Evolutionary conservation across 2,113 vertebrate genomes (phyloP).

Genomic region (Penelope pileata): DNA sequence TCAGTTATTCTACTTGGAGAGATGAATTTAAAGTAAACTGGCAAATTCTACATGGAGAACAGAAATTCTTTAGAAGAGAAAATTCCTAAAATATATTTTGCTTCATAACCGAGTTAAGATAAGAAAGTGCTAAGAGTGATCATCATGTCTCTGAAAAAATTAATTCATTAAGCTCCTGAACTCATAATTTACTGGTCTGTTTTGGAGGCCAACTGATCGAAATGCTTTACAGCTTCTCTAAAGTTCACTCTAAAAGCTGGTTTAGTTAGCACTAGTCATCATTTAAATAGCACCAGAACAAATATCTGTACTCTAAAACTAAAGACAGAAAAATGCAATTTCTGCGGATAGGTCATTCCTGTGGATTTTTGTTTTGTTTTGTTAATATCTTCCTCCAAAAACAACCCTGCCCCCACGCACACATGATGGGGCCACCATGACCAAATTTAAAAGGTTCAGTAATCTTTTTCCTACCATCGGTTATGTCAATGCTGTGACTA

Average conservation of each 20-base stretch:
- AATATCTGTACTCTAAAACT: neutral
- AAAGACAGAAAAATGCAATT: neutral
- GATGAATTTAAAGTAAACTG: neutral
- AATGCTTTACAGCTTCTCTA: neutral
- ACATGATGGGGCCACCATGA: fast-evolving
- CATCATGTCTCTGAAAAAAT: neutral
- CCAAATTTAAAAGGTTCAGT: neutral
- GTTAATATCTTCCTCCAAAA: neutral
- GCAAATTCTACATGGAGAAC: fast-evolving
- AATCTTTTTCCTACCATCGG: neutral
- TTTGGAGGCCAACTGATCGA: neutral
- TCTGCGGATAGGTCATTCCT: neutral
- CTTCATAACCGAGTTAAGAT: neutral
- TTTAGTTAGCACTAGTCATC: neutral
- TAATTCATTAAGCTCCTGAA: neutral
- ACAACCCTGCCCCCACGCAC: neutral
- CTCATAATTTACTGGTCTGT: neutral
- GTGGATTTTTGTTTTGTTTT: neutral
- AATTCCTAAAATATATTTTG: neutral
- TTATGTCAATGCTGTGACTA: neutral
- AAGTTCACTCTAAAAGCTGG: neutral
- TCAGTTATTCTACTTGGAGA: neutral
- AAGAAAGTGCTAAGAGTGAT: neutral
- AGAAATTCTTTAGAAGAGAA: neutral
- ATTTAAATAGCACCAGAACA: neutral